Conservation (phyloP, 2,797 vertebrate genomes). For the Mastacembelus armatus region DNA sequence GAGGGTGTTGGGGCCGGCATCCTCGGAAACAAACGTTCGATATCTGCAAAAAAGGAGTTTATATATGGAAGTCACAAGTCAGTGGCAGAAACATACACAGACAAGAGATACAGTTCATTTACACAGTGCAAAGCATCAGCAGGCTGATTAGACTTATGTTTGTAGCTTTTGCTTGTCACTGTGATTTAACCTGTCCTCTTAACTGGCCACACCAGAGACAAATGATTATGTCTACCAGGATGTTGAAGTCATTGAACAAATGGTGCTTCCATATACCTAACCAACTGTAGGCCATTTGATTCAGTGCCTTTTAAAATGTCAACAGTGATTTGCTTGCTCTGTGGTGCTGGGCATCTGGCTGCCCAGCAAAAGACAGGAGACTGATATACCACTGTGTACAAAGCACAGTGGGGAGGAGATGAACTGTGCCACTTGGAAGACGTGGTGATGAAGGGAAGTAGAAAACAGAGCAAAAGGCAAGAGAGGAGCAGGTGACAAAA, state of each 20-base stretch:
- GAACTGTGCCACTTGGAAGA: conserved; percentile 57
- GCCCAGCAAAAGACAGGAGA: conserved; percentile 65
- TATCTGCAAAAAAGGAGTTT: conserved; percentile 81
- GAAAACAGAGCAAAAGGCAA: conserved; percentile 32
- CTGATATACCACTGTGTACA: conserved; percentile 60
- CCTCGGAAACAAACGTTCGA: conserved; percentile 92
- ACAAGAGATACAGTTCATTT: conserved; percentile 50
- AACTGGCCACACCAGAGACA: conserved; percentile 70
- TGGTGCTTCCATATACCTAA: conserved; percentile 63
- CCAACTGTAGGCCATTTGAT: conserved; percentile 77
- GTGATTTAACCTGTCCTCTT: conserved; percentile 79
- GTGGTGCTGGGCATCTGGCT: conserved; percentile 67
- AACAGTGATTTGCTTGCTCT: conserved; percentile 80
- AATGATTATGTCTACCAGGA: conserved; percentile 76
- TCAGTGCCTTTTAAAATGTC: conserved; percentile 83
- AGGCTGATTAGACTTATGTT: conserved; percentile 68
- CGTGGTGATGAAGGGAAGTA: conserved; percentile 56
- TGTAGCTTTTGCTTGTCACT: conserved; percentile 72
- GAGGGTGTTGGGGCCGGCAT: conserved; percentile 91
- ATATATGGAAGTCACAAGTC: conserved; percentile 13
- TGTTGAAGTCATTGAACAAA: conserved; percentile 79
- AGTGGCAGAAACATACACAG: conserved; percentile 33
- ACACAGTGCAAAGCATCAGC: conserved; percentile 55
- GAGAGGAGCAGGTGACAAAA: conserved; percentile 58
- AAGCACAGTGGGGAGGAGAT: conserved; percentile 60